These are phyloP conservation scores for Calliopsis andreniformis DNA, from an alignment of 1,140 invertebrate genomes.

Conservation along the genomic window DNA sequence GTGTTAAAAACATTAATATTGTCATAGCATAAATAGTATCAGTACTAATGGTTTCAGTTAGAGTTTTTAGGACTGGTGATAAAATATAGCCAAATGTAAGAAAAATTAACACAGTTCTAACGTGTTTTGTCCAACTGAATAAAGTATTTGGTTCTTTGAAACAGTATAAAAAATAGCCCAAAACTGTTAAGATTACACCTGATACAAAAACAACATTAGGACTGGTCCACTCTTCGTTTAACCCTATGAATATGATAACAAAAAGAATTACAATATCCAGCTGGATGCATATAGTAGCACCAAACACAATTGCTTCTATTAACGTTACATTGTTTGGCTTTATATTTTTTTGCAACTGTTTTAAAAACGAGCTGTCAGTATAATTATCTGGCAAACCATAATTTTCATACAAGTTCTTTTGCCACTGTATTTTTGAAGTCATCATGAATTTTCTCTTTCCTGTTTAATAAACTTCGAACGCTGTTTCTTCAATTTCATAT, in stretches of 20 bases:
- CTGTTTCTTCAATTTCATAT: neutral
- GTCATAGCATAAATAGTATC: slow-evolving; percentile 98
- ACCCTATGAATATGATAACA: slow-evolving; percentile 87
- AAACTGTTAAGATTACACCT: slow-evolving; percentile 81
- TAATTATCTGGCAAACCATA: slow-evolving; percentile 95
- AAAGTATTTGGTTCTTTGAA: slow-evolving; percentile 71
- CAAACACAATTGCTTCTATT: slow-evolving; percentile 85
- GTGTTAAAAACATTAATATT: slow-evolving; percentile 92
- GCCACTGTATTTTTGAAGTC: slow-evolving; percentile 82
- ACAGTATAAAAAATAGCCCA: slow-evolving; percentile 84
- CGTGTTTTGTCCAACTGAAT: slow-evolving; percentile 81
- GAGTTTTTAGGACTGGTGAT: slow-evolving; percentile 95
- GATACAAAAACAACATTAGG: slow-evolving; percentile 84
- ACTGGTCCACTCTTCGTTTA: slow-evolving; percentile 86
- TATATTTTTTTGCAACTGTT: slow-evolving; percentile 92
- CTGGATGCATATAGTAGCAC: slow-evolving; percentile 87
- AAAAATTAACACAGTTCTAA: slow-evolving; percentile 89
- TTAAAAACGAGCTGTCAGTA: slow-evolving; percentile 91
- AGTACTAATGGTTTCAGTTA: slow-evolving; percentile 97
- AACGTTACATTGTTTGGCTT: slow-evolving; percentile 87
- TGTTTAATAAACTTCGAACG: neutral
- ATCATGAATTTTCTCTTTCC: slow-evolving; percentile 1
- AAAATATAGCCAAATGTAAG: slow-evolving; percentile 91
- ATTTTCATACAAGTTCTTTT: slow-evolving; percentile 94
- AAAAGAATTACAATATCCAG: slow-evolving; percentile 90